Percentiles rank a stretch among this genome's conserved stretches.
phyloP scores from a whole-genome alignment of 1,140 invertebrate species.

The Drosophila pachea region DNA sequence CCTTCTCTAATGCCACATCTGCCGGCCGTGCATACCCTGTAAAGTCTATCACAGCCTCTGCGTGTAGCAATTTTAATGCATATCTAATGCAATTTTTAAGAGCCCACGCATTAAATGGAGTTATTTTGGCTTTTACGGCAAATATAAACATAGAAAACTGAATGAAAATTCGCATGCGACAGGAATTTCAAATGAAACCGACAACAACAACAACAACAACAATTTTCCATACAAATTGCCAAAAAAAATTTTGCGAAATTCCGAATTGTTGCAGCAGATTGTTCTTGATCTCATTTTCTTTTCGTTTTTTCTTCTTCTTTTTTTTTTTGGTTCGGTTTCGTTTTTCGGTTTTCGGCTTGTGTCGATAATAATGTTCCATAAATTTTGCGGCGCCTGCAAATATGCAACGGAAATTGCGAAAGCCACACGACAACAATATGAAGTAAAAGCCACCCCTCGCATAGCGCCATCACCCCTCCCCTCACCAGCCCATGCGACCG shows the following conservation, averaged over 20 bases:
- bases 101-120: constrained; percentile 51
- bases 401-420: constrained; percentile 74
- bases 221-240: constrained; percentile 73
- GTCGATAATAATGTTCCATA: constrained; percentile 63
- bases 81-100: constrained; percentile 75
- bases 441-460: constrained; percentile 21
- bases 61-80: constrained; percentile 59
- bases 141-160: constrained; percentile 71
- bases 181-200: constrained; percentile 67
- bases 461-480: neutral
- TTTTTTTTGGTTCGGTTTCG: neutral
- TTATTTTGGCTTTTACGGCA: constrained; percentile 67
- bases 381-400: constrained; percentile 72
- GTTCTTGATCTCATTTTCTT: constrained; percentile 34
- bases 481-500: constrained; percentile 27
- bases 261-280: constrained; percentile 48
- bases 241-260: constrained; percentile 10
- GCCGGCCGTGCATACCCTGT: too few species aligned
- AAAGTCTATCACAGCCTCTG: constrained; percentile 26
- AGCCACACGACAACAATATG: constrained; percentile 64
- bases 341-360: constrained; percentile 22
- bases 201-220: neutral
- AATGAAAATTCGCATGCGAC: constrained; percentile 63
- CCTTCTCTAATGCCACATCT: too few species aligned
- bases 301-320: neutral